phyloP scores from a whole-genome alignment of 2,797 vertebrate species.

The Rhadinocentrus ornatus region DNA sequence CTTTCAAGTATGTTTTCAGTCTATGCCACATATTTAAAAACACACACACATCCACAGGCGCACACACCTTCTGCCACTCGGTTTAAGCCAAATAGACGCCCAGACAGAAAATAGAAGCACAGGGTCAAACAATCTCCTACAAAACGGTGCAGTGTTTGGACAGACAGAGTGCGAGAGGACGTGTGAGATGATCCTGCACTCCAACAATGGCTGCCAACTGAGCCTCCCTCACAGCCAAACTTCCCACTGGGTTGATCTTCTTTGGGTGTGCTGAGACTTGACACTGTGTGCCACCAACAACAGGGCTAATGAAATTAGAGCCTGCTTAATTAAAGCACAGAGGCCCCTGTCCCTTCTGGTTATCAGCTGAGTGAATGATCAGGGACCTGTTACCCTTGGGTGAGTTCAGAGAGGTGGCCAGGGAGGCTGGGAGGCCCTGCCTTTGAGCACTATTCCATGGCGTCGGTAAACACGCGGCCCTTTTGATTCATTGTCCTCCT shows the following conservation, averaged over 20 bases:
- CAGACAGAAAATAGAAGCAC: conserved; percentile 31
- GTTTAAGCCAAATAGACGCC: conserved; percentile 52
- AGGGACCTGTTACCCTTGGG: conserved; percentile 61
- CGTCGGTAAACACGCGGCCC: conserved; percentile 77
- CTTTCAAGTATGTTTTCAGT: conserved; percentile 66
- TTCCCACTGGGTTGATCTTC: conserved; percentile 73
- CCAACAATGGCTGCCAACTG: conserved; percentile 55
- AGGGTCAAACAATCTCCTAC: conserved; percentile 48
- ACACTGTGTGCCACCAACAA: conserved; percentile 76
- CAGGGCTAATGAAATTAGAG: conserved; percentile 85
- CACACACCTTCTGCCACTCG: conserved; percentile 58
- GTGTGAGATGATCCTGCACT: conserved; percentile 47
- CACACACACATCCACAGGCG: conserved; percentile 43
- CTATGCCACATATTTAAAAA: conserved; percentile 43
- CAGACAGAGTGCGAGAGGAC: conserved; percentile 39
- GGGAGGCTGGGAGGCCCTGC: conserved; percentile 45
- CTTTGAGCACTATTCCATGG: conserved; percentile 71
- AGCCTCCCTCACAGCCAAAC: conserved; percentile 59
- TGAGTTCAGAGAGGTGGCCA: conserved; percentile 54
- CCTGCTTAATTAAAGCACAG: conserved; percentile 80
- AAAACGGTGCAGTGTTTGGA: conserved; percentile 46
- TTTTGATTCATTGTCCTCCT: conserved; percentile 84
- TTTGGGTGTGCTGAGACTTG: conserved; percentile 73
- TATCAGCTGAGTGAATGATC: conserved; percentile 80
- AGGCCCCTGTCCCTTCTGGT: conserved; percentile 76